Conservation (phyloP, 2,888 invertebrate species). For the Aphidoletes aphidimyza region DNA sequence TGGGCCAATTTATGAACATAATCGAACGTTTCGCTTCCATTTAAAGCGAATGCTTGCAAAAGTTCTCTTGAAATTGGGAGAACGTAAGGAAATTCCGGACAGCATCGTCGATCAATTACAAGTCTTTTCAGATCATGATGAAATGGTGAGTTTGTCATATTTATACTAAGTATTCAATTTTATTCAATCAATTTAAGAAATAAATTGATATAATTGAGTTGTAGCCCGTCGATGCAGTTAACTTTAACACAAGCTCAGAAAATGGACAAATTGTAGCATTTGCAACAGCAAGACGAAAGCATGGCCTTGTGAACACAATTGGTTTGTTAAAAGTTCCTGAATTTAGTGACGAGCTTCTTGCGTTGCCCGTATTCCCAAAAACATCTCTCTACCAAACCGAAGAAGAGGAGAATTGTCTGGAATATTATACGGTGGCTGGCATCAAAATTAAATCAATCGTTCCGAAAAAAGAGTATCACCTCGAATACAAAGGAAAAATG, state of each 20-base stretch:
- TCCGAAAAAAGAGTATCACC: constrained; percentile 77
- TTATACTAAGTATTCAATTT: too few species aligned
- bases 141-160: background rate
- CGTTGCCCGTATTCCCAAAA: constrained; percentile 72
- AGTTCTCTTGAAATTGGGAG: background rate
- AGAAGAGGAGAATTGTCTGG: constrained; percentile 65
- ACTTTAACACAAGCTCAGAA: constrained; percentile 72
- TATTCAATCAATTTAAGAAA: background rate
- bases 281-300: constrained; percentile 71
- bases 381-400: constrained; percentile 69
- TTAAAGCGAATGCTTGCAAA: background rate
- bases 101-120: background rate
- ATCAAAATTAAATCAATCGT: constrained; percentile 71
- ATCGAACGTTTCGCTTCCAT: background rate
- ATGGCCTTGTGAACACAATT: constrained; percentile 72
- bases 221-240: constrained; percentile 76
- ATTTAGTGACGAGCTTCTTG: constrained; percentile 71
- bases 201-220: constrained; percentile 1
- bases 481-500: constrained; percentile 74
- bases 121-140: background rate
- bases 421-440: constrained; percentile 71
- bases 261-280: constrained; percentile 72
- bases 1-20: background rate
- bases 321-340: constrained; percentile 71
- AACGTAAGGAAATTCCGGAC: background rate